These are phyloP conservation scores for Sinocyclocheilus grahami DNA, from an alignment of 2,113 vertebrate species.

Conservation along the genomic window DNA sequence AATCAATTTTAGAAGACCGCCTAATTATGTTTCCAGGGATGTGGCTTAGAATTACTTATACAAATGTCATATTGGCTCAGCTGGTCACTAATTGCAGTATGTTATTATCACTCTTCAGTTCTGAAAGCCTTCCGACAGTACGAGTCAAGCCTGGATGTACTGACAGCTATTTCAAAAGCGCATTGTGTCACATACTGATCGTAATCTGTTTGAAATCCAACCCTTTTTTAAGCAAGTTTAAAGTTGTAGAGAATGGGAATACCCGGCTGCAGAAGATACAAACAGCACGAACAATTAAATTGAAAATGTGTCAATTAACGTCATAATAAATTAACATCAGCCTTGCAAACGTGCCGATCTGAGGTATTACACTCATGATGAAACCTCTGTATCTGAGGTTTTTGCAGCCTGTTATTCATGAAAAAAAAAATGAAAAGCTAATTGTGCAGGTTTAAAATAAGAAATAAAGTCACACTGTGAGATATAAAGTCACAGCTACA, in stretches of 20 bases:
- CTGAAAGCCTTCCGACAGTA: slow-evolving; percentile 44
- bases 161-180: slow-evolving; percentile 53
- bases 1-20: slow-evolving; percentile 38
- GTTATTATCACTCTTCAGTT: slow-evolving; percentile 32
- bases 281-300: too few relatives aligned
- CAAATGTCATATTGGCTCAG: slow-evolving; percentile 63
- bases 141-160: slow-evolving; percentile 9
- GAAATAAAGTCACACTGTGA: background rate
- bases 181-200: slow-evolving; percentile 26
- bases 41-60: slow-evolving; percentile 51
- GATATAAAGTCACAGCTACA: background rate
- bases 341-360: background rate
- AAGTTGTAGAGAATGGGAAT: background rate
- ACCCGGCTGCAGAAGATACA: background rate
- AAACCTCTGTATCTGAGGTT: background rate
- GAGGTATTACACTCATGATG: background rate
- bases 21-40: slow-evolving; percentile 46
- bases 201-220: background rate
- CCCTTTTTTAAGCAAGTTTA: background rate
- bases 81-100: slow-evolving; percentile 53
- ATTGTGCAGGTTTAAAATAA: background rate
- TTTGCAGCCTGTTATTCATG: background rate
- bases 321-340: background rate
- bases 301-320: background rate
- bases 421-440: background rate